A percentile compares a stretch with the other conserved stretches of the same genome.
Evolutionary conservation across 2,797 vertebrate genomes (phyloP).

Genomic region (Enteromius anoplus): DNA sequence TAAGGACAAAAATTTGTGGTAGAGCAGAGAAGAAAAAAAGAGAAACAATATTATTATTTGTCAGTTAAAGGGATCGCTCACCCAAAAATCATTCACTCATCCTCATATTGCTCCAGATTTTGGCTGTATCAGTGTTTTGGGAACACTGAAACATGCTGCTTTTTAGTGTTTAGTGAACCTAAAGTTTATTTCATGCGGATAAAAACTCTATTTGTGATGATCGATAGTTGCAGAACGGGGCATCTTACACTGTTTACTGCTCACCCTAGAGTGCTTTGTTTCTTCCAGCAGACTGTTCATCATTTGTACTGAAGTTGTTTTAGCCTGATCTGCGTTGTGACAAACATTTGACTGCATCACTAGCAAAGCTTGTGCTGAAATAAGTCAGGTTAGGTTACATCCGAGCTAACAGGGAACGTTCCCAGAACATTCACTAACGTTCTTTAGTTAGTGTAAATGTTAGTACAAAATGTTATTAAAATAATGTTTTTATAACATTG

Average conservation of each 20-base stretch:
- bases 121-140: neutral
- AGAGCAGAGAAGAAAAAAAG: neutral
- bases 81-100: neutral
- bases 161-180: neutral
- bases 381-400: neutral
- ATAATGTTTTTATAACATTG: too few species aligned
- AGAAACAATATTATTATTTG: neutral
- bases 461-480: too few species aligned
- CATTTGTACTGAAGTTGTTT: neutral
- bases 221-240: neutral
- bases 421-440: too few species aligned
- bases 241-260: neutral
- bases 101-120: neutral
- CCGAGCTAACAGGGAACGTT: too few species aligned
- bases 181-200: neutral
- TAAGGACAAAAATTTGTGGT: neutral
- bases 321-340: neutral
- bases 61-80: neutral
- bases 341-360: slow-evolving; percentile 8
- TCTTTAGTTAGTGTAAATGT: too few species aligned
- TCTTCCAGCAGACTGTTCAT: neutral
- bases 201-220: neutral
- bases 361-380: neutral
- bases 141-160: neutral
- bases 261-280: neutral